phyloP scores from a whole-genome alignment of 2,797 vertebrate species.

The Danio jaintianensis region DNA sequence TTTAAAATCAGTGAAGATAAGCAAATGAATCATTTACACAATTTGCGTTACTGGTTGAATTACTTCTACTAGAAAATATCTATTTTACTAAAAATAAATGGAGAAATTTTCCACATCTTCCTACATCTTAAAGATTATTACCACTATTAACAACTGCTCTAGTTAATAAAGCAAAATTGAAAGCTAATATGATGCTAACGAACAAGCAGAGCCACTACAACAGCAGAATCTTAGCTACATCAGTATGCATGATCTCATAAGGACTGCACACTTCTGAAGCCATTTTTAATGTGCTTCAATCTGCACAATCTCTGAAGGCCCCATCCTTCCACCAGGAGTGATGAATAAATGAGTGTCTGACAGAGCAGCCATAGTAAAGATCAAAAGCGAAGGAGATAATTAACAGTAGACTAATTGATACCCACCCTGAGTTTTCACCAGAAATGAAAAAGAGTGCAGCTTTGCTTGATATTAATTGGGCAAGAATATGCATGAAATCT shows the following conservation, averaged over 20 bases:
- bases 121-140: neutral
- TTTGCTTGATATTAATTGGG: slow-evolving; percentile 80
- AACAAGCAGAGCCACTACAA: slow-evolving; percentile 59
- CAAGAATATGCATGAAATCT: slow-evolving; percentile 79
- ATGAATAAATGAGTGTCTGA: slow-evolving; percentile 84
- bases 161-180: slow-evolving; percentile 1
- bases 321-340: slow-evolving; percentile 75
- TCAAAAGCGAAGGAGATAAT: slow-evolving; percentile 84
- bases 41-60: neutral
- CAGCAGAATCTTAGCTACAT: slow-evolving; percentile 60
- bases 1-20: too few species aligned
- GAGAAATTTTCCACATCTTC: neutral
- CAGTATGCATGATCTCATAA: slow-evolving; percentile 66
- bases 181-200: slow-evolving; percentile 28
- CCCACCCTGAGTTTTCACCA: slow-evolving; percentile 82
- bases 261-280: slow-evolving; percentile 74
- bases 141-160: neutral
- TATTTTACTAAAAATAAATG: neutral
- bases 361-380: slow-evolving; percentile 80
- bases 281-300: slow-evolving; percentile 79
- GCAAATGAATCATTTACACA: too few species aligned
- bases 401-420: slow-evolving; percentile 85
- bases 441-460: slow-evolving; percentile 77
- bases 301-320: slow-evolving; percentile 78
- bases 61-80: neutral